These are phyloP conservation scores for Andrena bucephala DNA, from an alignment of 2,888 invertebrate genomes.

Conservation along the genomic window DNA sequence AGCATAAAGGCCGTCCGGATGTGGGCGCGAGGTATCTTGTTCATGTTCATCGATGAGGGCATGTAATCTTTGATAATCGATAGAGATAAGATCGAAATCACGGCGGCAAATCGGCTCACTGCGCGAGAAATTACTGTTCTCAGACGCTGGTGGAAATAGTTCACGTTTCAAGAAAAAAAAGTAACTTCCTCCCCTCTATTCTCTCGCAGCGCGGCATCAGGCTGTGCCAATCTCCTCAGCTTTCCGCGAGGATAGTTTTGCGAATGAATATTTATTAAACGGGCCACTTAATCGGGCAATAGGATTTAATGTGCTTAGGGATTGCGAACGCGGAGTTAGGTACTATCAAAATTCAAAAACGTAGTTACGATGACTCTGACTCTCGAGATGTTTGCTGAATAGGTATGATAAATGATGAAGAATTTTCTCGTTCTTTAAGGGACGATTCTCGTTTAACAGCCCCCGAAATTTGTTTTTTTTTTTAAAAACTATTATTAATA, in stretches of 20 bases:
- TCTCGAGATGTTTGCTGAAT: too few species aligned
- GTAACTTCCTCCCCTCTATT: not conserved
- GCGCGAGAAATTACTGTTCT: slow-evolving; percentile 43
- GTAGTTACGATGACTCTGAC: too few species aligned
- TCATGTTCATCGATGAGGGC: slow-evolving; percentile 34
- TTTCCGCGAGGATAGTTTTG: not conserved
- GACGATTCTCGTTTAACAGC: too few species aligned
- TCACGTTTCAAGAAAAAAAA: not conserved
- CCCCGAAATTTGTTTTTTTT: too few species aligned
- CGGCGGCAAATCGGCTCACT: slow-evolving; percentile 9
- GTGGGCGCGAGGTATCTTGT: slow-evolving; percentile 29
- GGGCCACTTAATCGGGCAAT: not conserved
- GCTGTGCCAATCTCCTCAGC: too few species aligned
- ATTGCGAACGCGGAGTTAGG: not conserved
- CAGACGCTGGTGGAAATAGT: slow-evolving; percentile 22
- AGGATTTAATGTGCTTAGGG: not conserved
- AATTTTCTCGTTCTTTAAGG: too few species aligned
- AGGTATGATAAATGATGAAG: too few species aligned
- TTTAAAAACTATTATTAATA: too few species aligned
- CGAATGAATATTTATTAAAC: not conserved
- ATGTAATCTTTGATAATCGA: slow-evolving; percentile 54
- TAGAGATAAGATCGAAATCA: slow-evolving; percentile 47
- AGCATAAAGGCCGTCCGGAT: slow-evolving; percentile 47
- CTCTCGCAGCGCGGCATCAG: not conserved
- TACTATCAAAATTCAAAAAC: not conserved